Evolutionary conservation across 2,888 invertebrate genomes (phyloP).

Genomic region (Tetheella fluctuosa): DNA sequence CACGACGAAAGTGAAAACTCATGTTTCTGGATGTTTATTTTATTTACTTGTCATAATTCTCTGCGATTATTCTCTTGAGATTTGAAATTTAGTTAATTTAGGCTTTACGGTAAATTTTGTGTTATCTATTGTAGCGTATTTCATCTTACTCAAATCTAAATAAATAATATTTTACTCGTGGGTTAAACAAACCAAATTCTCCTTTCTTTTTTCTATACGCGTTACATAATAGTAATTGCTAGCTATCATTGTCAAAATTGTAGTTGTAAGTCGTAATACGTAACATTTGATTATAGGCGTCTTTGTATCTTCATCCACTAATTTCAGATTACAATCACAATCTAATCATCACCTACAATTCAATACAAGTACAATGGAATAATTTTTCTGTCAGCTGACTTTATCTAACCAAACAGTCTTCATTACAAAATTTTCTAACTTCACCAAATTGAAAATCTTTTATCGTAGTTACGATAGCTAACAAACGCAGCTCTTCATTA

Average conservation of each 20-base stretch:
- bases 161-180: not conserved
- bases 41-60: slow-evolving; percentile 4
- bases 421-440: not conserved
- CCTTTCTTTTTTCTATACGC: not conserved
- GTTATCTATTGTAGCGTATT: not conserved
- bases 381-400: slow-evolving; percentile 13
- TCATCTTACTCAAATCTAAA: not conserved
- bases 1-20: slow-evolving; percentile 58
- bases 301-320: slow-evolving; percentile 27
- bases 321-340: slow-evolving; percentile 26
- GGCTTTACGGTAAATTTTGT: too few relatives aligned
- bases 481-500: slow-evolving; percentile 24
- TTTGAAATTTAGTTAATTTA: not conserved
- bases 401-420: not conserved
- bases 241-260: slow-evolving; percentile 1
- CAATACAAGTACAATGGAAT: slow-evolving; percentile 15
- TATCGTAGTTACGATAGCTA: slow-evolving; percentile 17
- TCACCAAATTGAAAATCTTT: not conserved
- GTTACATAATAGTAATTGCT: slow-evolving; percentile 1
- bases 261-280: slow-evolving; percentile 21
- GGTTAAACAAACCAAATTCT: not conserved
- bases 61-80: not conserved
- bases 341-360: slow-evolving; percentile 21
- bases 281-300: slow-evolving; percentile 25
- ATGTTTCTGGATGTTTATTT: slow-evolving; percentile 15